Conservation (phyloP, 2,797 vertebrate species). For the Hafferia zeledoni region DNA sequence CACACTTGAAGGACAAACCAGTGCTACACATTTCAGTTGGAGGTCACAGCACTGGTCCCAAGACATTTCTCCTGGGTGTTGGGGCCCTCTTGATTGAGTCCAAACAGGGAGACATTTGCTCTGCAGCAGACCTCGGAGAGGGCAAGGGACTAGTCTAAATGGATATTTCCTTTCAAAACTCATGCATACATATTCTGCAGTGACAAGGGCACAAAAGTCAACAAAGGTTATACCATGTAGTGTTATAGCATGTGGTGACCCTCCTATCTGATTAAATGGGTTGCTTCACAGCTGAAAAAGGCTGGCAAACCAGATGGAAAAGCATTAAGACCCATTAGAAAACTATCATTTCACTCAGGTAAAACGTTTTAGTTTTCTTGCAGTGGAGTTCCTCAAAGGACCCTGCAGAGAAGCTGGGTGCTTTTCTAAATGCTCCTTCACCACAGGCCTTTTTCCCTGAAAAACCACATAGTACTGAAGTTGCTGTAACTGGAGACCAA, state of each 20-base stretch:
- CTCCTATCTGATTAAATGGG: neutral
- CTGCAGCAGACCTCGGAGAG: neutral
- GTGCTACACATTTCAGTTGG: neutral
- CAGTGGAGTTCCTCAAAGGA: neutral
- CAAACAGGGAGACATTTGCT: neutral
- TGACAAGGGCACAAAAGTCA: neutral
- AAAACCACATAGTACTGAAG: neutral
- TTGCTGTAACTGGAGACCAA: neutral
- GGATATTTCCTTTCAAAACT: neutral
- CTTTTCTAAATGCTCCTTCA: neutral
- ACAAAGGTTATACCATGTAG: accelerated
- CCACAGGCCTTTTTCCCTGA: neutral
- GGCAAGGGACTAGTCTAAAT: neutral
- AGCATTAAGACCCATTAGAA: neutral
- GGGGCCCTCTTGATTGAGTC: accelerated
- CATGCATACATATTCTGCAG: neutral
- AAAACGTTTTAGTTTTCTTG: neutral
- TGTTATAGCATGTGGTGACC: neutral
- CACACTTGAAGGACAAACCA: neutral
- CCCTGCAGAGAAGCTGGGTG: neutral
- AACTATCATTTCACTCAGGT: neutral
- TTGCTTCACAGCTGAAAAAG: neutral
- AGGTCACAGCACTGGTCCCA: accelerated
- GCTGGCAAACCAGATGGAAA: neutral
- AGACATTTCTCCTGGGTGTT: neutral